Evolutionary conservation across 2,888 invertebrate genomes (phyloP).

Genomic region (Spilosoma lubricipeda): DNA sequence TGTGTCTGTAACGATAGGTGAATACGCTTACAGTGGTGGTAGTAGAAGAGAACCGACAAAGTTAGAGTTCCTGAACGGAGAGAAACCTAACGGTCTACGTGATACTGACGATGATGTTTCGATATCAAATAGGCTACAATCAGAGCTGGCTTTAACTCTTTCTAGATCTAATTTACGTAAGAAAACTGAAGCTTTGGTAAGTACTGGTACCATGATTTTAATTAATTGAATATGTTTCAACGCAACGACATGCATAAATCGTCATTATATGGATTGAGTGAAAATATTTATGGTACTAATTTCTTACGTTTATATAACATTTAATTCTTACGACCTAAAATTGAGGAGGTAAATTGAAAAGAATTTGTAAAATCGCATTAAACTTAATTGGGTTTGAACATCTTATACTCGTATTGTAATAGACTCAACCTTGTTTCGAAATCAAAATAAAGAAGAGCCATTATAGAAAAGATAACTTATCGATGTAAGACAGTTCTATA

Average conservation of each 20-base stretch:
- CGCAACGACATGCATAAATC: neutral
- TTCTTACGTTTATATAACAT: neutral
- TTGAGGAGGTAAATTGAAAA: neutral
- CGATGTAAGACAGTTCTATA: too few relatives aligned
- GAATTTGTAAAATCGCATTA: neutral
- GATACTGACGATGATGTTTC: constrained; percentile 77
- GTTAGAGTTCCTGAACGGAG: constrained; percentile 88
- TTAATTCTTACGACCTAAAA: neutral
- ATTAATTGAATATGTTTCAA: neutral
- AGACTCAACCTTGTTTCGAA: neutral
- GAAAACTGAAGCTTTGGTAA: constrained; percentile 89
- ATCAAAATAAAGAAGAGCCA: neutral
- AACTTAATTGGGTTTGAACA: neutral
- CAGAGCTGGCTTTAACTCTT: constrained; percentile 91
- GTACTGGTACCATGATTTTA: constrained; percentile 50
- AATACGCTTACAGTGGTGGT: constrained; percentile 87
- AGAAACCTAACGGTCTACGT: constrained; percentile 74
- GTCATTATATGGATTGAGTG: neutral
- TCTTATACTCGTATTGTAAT: neutral
- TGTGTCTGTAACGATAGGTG: constrained; percentile 90
- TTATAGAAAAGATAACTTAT: too few relatives aligned
- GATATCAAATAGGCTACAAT: constrained; percentile 89
- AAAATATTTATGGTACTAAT: neutral
- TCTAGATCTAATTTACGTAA: constrained; percentile 92
- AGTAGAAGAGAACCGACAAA: constrained; percentile 89